Evolutionary conservation across 2,797 vertebrate genomes (phyloP), one percentile per base, ranked within the genome.

Genomic region (Pseudochirops corinnae): DNA sequence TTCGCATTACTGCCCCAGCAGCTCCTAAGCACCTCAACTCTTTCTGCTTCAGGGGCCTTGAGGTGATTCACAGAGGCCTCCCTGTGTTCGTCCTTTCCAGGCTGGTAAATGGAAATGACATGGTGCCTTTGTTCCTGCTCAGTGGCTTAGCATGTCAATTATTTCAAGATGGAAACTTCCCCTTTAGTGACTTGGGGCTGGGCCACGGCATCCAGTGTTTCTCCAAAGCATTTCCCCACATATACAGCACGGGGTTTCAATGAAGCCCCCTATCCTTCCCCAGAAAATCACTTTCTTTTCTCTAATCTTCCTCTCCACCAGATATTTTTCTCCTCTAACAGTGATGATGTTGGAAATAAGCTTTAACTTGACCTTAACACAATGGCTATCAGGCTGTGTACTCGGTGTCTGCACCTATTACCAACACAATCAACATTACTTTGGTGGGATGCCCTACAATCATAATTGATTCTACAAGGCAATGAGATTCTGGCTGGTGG

Each of bases 401-500:
- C 39, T 24, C 33, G 56, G 18, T 55, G 82, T 67, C 91, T 96
- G 56, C 90, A 93, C 24, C 90, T 92, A 62, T 96, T 97, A 98
- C 92, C 12, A 60, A 90, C 13, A 91, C n/a, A 90, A 96, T 96
- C 82, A 60, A 87, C 3, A 7, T 53, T 92, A 90, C 11, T 5
- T 56, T 55, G 46, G 28, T 12, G 52, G 90, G 62, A 56, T 96
- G 92, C 56, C 92, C 95, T 60, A 50, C 28, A 50, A 46, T 96
- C 96, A 93, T 52, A 98, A 97, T 33, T 90, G 96, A 95, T 95
- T 97, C 93, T 94, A 93, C 39, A 95, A 97, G 50, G 90, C 67
- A 60, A 92, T 87, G 95, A 92, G 95, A 97, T 95, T 96, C 94
- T 74, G 92, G 90, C n/a, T 50, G 93, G 90, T 91, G 92, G 74